These are phyloP conservation scores for Hyposmocoma kahamanoa DNA, from an alignment of 1,140 invertebrate genomes.

Conservation along the genomic window DNA sequence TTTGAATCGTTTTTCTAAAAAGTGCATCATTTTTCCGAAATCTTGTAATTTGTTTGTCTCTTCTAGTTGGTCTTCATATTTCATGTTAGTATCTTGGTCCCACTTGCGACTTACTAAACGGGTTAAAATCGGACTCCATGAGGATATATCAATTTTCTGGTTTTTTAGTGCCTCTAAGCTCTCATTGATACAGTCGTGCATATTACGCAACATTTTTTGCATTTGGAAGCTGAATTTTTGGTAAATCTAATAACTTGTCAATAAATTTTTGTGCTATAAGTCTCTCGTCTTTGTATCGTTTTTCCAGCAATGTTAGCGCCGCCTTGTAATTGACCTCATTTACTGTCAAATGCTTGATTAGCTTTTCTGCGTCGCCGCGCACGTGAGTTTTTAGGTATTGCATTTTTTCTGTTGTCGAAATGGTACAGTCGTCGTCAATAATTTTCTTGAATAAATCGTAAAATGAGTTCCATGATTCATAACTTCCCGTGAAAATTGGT, in stretches of 20 bases:
- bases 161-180: slow-evolving; percentile 6
- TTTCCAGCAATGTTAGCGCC: slow-evolving; percentile 3
- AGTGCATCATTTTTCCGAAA: slow-evolving; percentile 1
- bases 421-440: slow-evolving; percentile 8
- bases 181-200: slow-evolving; percentile 6
- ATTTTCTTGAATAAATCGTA: slow-evolving; percentile 7
- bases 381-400: not conserved
- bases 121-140: slow-evolving; percentile 1
- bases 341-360: not conserved
- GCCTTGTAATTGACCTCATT: slow-evolving; percentile 5
- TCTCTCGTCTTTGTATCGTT: slow-evolving; percentile 5
- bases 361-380: slow-evolving; percentile 5
- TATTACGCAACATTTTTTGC: slow-evolving; percentile 3
- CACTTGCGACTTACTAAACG: slow-evolving; percentile 2
- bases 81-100: slow-evolving; percentile 5
- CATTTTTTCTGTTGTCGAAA: not conserved
- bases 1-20: slow-evolving; percentile 5
- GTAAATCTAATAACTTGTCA: not conserved
- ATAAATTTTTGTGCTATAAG: slow-evolving; percentile 4
- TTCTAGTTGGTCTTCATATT: slow-evolving; percentile 6
- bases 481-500: slow-evolving; percentile 4
- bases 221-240: not conserved
- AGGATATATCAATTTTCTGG: slow-evolving; percentile 3
- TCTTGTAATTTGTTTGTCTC: not conserved
- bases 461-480: slow-evolving; percentile 6